Percentiles rank a stretch among this genome's conserved stretches.
phyloP scores from a whole-genome alignment of 2,888 invertebrate genomes.

The Liopterus haemorrhoidalis region DNA sequence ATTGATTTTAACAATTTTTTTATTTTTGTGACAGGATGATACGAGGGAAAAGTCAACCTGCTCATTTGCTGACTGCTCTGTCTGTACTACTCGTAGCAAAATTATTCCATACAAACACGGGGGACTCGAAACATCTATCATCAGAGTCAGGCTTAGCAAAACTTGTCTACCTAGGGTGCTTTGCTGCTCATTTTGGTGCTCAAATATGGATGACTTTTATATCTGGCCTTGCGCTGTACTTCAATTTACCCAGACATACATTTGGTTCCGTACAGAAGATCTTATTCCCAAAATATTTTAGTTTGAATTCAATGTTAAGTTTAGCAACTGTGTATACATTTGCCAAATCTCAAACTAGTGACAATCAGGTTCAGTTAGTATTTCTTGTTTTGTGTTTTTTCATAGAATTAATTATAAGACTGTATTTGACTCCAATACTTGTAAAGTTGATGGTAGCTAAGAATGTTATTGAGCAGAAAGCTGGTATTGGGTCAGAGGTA shows the following conservation, averaged over 20 bases:
- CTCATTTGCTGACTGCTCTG: constrained; percentile 67
- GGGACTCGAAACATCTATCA: constrained; percentile 37
- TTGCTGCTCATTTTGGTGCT: constrained; percentile 76
- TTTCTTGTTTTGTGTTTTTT: constrained; percentile 62
- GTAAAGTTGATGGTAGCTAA: constrained; percentile 68
- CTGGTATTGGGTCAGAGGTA: constrained; percentile 73
- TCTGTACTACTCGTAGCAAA: constrained; percentile 52
- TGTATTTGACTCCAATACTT: constrained; percentile 70
- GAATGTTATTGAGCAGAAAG: constrained; percentile 66
- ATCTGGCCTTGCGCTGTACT: constrained; percentile 80
- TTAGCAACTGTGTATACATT: constrained; percentile 54
- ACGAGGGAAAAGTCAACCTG: constrained; percentile 68
- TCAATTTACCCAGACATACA: constrained; percentile 76
- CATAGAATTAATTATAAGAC: constrained; percentile 68
- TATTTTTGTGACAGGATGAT: constrained; percentile 56
- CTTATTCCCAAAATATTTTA: constrained; percentile 81
- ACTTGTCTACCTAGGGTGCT: constrained; percentile 69
- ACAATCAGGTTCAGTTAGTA: constrained; percentile 60
- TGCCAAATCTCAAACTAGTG: too few relatives aligned
- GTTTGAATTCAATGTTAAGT: constrained; percentile 69
- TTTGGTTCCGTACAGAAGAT: constrained; percentile 84
- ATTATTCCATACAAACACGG: constrained; percentile 45
- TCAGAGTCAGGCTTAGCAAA: constrained; percentile 48
- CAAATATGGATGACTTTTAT: constrained; percentile 93
- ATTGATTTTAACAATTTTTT: constrained; percentile 16